These are phyloP conservation scores for Monopterus albus DNA, from an alignment of 2,113 vertebrate species.

Conservation along the genomic window DNA sequence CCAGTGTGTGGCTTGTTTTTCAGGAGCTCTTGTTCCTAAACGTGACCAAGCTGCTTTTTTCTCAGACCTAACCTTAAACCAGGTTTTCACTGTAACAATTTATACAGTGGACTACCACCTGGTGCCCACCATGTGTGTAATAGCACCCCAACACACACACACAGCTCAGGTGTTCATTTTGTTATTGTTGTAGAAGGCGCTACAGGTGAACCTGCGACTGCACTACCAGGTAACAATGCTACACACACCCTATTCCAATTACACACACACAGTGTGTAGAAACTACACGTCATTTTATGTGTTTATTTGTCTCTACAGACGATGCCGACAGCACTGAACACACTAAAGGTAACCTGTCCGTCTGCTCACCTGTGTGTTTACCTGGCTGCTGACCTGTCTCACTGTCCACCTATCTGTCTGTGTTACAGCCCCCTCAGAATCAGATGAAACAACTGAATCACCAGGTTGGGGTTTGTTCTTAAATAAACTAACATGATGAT, in stretches of 20 bases:
- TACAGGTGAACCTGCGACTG: background rate
- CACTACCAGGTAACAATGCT: conserved; percentile 25
- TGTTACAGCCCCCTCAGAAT: background rate
- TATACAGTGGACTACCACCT: no score
- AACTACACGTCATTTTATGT: background rate
- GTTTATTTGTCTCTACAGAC: background rate
- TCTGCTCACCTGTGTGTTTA: background rate
- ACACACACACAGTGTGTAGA: background rate
- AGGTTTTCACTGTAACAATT: no score
- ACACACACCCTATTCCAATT: no score
- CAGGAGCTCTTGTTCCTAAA: no score
- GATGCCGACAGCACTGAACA: background rate
- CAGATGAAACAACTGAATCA: background rate
- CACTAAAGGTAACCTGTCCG: conserved; percentile 1
- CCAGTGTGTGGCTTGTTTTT: no score
- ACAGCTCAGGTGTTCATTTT: background rate
- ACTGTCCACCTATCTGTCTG: background rate
- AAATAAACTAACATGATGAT: no score
- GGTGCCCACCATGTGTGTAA: no score
- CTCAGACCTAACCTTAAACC: no score
- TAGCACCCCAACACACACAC: no score
- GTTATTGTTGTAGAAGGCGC: background rate
- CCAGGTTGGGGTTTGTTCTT: background rate
- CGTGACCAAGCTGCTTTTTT: no score
- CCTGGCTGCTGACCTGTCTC: background rate